Evolutionary conservation across 2,888 invertebrate genomes (phyloP), one percentile per base, ranked within the genome.

Genomic region (Pomacea canaliculata): DNA sequence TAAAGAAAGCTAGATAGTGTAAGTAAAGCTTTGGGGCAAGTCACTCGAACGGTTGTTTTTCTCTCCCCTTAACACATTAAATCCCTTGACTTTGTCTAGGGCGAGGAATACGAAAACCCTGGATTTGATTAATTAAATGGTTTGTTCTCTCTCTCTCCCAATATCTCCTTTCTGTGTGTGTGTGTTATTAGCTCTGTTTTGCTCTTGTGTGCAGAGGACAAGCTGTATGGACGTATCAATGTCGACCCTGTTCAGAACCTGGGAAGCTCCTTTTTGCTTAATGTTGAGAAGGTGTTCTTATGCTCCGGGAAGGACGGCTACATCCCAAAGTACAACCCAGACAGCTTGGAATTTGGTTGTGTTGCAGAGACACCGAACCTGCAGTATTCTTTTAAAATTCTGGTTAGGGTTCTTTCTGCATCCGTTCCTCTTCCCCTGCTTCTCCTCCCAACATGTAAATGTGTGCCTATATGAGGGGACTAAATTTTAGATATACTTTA

Each of bases 291-390:
- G 80, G 90, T 91, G 70, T 90, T 89, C 79, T 73, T 91, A 23
- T 91, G 91, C 78, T 85, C 90, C 12, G 91, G 91, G 4, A 87
- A 88, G 62, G 90, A 90, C 77, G 91, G 90, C 48, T 90, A 90
- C 82, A 85, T 91, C 73, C 91, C 91, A 23, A 90, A 89, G 82
- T 91, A 90, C 74, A 84, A 89, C 75, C 91, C 91, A 1, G 84
- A 82, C 46, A 85, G 85, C 56, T 80, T 83, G 37, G 88, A 90
- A 79, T 90, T 85, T 78, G 91, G 91, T 27, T 91, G 91, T 78
- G 83, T 89, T 10, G 88, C 88, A 1, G 81, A 87, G 27, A 86
- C 89, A 0, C 81, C 84, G 23, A 88, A 86, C 68, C 85, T 91
- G 7, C 86, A 89, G 62, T 83, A 89, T 71, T 80, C 87, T 19